phyloP scores from a whole-genome alignment of 2,797 vertebrate species.

The Rhynchotus rufescens region DNA sequence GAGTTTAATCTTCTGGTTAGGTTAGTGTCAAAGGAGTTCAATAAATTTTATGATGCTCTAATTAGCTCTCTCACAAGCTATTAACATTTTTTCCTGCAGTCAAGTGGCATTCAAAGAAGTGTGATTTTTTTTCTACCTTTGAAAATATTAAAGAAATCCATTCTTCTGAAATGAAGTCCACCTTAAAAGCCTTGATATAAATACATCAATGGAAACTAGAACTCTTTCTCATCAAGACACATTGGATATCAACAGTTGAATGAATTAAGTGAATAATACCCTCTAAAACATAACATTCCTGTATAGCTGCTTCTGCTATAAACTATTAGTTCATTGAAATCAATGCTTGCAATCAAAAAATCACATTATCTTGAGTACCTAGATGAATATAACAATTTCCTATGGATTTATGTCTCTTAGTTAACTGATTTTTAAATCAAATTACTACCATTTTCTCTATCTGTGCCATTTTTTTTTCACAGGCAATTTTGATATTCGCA shows the following conservation, averaged over 20 bases:
- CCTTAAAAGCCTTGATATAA: background rate
- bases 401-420: background rate
- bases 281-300: background rate
- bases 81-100: slow-evolving; percentile 35
- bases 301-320: background rate
- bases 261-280: background rate
- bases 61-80: slow-evolving; percentile 47
- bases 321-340: background rate
- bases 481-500: background rate
- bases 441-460: background rate
- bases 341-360: background rate
- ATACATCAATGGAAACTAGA: background rate
- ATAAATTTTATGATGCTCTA: slow-evolving; percentile 48
- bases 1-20: slow-evolving; percentile 15
- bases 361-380: background rate
- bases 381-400: background rate
- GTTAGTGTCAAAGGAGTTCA: background rate
- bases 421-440: background rate
- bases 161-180: background rate
- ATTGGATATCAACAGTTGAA: background rate
- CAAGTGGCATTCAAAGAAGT: slow-evolving; percentile 47
- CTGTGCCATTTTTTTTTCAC: background rate
- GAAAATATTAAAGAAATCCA: slow-evolving; percentile 37
- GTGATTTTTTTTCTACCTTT: slow-evolving; percentile 38
- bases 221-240: background rate